Conservation (phyloP, 2,113 vertebrate genomes). For the Gasterosteus nipponicus region DNA sequence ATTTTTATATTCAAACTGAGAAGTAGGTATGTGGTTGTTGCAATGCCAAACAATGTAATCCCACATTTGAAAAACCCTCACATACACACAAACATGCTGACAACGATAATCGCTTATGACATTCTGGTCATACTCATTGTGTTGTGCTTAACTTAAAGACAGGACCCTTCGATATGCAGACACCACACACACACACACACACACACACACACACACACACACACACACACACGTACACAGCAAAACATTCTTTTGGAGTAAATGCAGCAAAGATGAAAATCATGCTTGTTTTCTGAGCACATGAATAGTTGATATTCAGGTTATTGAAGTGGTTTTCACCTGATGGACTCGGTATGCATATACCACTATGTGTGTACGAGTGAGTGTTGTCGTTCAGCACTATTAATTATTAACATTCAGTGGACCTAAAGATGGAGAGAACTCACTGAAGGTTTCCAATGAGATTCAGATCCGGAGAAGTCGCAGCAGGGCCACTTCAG, state of each 20-base stretch:
- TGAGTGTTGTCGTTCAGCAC: slow-evolving; percentile 3
- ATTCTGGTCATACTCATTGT: slow-evolving; percentile 4
- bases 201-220: not conserved
- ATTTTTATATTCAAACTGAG: slow-evolving; percentile 27
- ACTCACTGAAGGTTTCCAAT: not conserved
- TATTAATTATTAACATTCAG: slow-evolving; percentile 45
- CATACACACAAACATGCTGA: not conserved
- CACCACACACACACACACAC: not conserved
- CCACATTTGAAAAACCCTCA: slow-evolving; percentile 5
- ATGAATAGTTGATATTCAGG: not conserved
- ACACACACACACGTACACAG: not conserved
- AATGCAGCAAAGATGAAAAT: not conserved
- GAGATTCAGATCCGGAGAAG: not conserved
- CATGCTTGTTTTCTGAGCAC: not conserved
- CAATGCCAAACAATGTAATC: slow-evolving; percentile 20
- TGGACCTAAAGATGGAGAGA: slow-evolving; percentile 18
- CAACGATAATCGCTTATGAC: slow-evolving; percentile 6
- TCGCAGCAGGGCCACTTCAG: not conserved
- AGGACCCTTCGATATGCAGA: not conserved
- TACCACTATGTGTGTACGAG: not conserved
- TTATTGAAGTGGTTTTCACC: not conserved
- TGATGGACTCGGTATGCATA: not conserved
- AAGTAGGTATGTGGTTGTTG: slow-evolving; percentile 31
- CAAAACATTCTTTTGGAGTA: not conserved
- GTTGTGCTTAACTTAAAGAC: not conserved